A percentile compares a stretch with the other conserved stretches of the same genome.
Evolutionary conservation across 2,888 invertebrate genomes (phyloP).

Genomic region (Cenopis cana): DNA sequence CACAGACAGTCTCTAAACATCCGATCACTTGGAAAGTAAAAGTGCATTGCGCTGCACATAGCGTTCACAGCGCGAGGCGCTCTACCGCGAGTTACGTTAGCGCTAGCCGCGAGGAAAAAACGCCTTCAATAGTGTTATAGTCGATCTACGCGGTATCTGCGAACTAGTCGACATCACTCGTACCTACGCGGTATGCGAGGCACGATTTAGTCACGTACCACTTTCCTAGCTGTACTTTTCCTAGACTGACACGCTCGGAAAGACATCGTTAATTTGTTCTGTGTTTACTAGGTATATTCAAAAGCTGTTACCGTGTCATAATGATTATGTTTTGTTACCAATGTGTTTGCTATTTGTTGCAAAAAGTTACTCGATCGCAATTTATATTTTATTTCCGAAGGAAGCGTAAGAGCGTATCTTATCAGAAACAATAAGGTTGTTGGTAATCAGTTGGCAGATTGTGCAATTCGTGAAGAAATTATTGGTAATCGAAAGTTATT

Average conservation of each 20-base stretch:
- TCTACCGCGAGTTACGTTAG: constrained; percentile 38
- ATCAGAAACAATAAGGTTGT: constrained; percentile 61
- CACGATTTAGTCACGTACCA: constrained; percentile 31
- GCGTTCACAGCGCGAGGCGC: constrained; percentile 43
- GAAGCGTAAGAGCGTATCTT: constrained; percentile 52
- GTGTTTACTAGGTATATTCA: constrained; percentile 62
- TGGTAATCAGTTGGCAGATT: constrained; percentile 56
- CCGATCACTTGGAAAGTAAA: constrained; percentile 58
- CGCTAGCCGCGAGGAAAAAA: constrained; percentile 36
- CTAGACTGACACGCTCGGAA: constrained; percentile 26
- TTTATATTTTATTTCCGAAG: constrained; percentile 29
- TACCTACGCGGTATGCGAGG: constrained; percentile 30
- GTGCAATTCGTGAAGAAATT: constrained; percentile 67
- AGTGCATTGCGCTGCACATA: constrained; percentile 53
- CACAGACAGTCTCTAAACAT: constrained; percentile 44
- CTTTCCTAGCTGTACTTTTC: constrained; percentile 29
- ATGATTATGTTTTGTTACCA: constrained; percentile 77
- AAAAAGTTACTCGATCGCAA: constrained; percentile 25
- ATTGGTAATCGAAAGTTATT: constrained; percentile 55
- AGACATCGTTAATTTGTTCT: constrained; percentile 51
- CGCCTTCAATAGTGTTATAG: constrained; percentile 33
- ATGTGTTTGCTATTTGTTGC: constrained; percentile 51
- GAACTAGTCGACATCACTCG: constrained; percentile 20
- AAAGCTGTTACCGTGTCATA: constrained; percentile 68
- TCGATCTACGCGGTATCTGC: constrained; percentile 32